Evolutionary conservation across 2,797 vertebrate genomes (phyloP).

Genomic region (Remorina albescens): DNA sequence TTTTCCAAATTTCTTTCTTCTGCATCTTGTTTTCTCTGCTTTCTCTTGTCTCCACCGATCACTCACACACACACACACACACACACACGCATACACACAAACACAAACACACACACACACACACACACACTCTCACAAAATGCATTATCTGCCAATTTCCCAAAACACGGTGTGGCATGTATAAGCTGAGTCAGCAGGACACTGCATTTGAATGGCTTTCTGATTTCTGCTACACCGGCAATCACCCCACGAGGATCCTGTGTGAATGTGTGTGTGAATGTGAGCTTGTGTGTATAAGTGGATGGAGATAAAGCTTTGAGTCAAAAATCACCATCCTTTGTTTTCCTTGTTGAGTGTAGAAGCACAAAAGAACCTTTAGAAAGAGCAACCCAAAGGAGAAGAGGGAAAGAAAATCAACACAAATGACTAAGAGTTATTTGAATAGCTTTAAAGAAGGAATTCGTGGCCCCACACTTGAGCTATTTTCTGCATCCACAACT

Average conservation of each 20-base stretch:
- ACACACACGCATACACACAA: slow-evolving; percentile 7
- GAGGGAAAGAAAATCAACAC: not conserved
- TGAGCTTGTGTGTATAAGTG: slow-evolving; percentile 33
- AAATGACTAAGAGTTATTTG: not conserved
- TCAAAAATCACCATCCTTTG: slow-evolving; percentile 46
- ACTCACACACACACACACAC: slow-evolving; percentile 6
- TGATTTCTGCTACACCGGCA: slow-evolving; percentile 62
- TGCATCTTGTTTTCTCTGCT: slow-evolving; percentile 20
- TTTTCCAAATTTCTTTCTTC: slow-evolving; percentile 14
- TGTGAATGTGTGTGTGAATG: slow-evolving; percentile 1
- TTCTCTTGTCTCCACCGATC: slow-evolving; percentile 14
- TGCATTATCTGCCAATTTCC: slow-evolving; percentile 60
- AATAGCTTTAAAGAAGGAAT: slow-evolving; percentile 29
- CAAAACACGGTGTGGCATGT: slow-evolving; percentile 22
- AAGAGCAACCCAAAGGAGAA: slow-evolving; percentile 8
- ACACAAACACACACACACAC: slow-evolving; percentile 11
- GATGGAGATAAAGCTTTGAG: slow-evolving; percentile 46
- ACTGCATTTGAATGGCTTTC: slow-evolving; percentile 64
- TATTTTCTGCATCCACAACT: no score
- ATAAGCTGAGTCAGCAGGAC: slow-evolving; percentile 62
- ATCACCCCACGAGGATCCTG: slow-evolving; percentile 46
- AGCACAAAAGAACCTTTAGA: slow-evolving; percentile 33
- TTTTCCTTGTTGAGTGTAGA: slow-evolving; percentile 38
- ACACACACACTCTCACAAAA: slow-evolving; percentile 18
- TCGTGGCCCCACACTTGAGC: slow-evolving; percentile 21